Base-by-base conservation (phyloP, 2,113 vertebrate species). In the Gnathonemus echidnorhynchus region DNA sequence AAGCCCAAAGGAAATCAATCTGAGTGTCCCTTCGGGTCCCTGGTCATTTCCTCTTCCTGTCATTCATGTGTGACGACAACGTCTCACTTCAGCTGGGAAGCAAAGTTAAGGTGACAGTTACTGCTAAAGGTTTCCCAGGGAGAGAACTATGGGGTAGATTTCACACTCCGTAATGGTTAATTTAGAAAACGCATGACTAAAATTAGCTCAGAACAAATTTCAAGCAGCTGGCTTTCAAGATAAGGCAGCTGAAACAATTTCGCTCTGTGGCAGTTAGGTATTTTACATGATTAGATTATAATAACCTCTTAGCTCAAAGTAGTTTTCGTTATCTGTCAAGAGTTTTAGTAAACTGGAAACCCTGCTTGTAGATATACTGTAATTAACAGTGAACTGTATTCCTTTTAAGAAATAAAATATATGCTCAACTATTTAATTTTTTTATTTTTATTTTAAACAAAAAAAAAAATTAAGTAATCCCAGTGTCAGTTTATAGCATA, bases 1-100 rank as follows among this genome's bases (percentile, higher is more conserved):
- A 90, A 89, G 83, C 93, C 92, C 91, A 84, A 88, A 94, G 93
- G 92, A 95, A 95, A 96, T 95, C 94, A 93, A 92, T 93, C 90
- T 89, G 88, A 89, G 62, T 53, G 87, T 90, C 83, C 88, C 31
- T 15, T 21, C 35, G 62, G 52, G 53, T 49, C 35, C 35, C 74
- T 8, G 74, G 74, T 80, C 35, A 80, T 80, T 42, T 80, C 35
- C 27, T 53, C 10, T 7, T 24, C 77, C 21, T 7, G 8, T 80
- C 35, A 42, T 39, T 80, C 35, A 80, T 42, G 74, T 19, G 35
- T 45, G 45, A 56, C 84, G 31, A 45, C 46, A 70, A 52, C 15
- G 84, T 87, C 84, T 87, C 45, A 74, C 42, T 87, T 90, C 49
- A 89, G 10, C 77, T 31, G 24, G n/a, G 88, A 77, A 74, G 88